Evolutionary conservation across 2,797 vertebrate genomes (phyloP), one percentile per base, ranked within the genome.

Genomic region (Girardinus metallicus): DNA sequence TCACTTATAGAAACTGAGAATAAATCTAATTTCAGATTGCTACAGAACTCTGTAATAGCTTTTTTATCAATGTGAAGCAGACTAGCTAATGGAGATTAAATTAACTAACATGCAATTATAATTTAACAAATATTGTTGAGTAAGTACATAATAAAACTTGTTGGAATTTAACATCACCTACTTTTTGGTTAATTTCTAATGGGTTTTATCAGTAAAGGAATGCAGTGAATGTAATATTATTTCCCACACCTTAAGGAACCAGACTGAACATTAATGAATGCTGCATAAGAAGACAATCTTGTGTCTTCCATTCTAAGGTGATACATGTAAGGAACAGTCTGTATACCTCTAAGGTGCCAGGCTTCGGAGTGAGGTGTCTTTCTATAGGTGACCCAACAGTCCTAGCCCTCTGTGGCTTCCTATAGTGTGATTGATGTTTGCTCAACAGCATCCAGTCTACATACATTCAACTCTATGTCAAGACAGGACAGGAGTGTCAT

Each of bases 351-450:
- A 81, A 66, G 83, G 78, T 89, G 84, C 2, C 1, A 73, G 79
- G 57, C 76, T 84, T 83, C 79, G 26, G 15, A 1, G 79, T 83
- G 83, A 88, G 75, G 75, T 80, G 85, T 89, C 90, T 87, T 87
- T 82, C 51, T 55, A 85, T 83, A 93, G 92, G 93, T 94, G 92
- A 94, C 91, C 92, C 88, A 72, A 41, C 73, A 92, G 89, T 93
- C 91, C 91, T 93, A 91, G 89, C 89, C 83, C 83, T 81, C 81
- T 87, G 68, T 80, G 83, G 84, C 88, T 83, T 91, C 92, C 91
- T 88, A 91, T 71, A 80, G 92, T 88, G 90, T 95, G 93, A 94
- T 94, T 92, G 93, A 94, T 95, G 91, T 92, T 94, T 90, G 84
- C 83, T 87, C 84, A 84, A 92, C 89, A 90, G 82, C 88, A 91